These are phyloP conservation scores for Conus betulinus DNA, from an alignment of 1,140 invertebrate genomes.

Conservation along the genomic window DNA sequence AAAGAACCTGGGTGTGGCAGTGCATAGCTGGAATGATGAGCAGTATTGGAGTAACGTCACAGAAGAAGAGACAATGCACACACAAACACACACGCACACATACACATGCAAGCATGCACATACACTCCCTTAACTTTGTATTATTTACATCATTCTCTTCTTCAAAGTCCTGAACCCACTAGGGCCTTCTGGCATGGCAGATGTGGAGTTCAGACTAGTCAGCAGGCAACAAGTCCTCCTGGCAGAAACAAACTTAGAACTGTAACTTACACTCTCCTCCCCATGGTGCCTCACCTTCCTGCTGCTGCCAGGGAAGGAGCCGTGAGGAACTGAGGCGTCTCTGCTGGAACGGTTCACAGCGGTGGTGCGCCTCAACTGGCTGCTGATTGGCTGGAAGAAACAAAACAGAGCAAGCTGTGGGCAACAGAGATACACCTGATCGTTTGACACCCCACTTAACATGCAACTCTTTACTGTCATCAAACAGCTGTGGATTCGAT, in stretches of 20 bases:
- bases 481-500: too few species aligned
- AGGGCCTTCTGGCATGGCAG: too few species aligned
- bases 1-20: too few species aligned
- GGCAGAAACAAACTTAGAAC: too few species aligned
- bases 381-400: slow-evolving; percentile 30
- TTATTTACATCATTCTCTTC: too few species aligned
- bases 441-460: too few species aligned
- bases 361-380: slow-evolving; percentile 37
- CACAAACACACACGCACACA: slow-evolving; percentile 11
- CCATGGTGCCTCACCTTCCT: not conserved
- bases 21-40: too few species aligned
- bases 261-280: not conserved
- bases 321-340: not conserved
- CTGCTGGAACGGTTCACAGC: slow-evolving; percentile 32
- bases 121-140: not conserved
- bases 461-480: too few species aligned
- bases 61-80: not conserved
- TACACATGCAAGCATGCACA: not conserved
- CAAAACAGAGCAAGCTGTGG: not conserved
- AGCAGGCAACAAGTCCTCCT: too few species aligned
- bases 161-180: too few species aligned
- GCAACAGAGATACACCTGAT: not conserved
- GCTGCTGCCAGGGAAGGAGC: slow-evolving; percentile 19
- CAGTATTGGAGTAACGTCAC: too few species aligned
- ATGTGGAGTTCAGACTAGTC: too few species aligned